Percentiles rank a stretch among this genome's conserved stretches.
These are phyloP conservation scores for Diachrysia chrysitis DNA, from an alignment of 2,888 invertebrate genomes.

Conservation along the genomic window DNA sequence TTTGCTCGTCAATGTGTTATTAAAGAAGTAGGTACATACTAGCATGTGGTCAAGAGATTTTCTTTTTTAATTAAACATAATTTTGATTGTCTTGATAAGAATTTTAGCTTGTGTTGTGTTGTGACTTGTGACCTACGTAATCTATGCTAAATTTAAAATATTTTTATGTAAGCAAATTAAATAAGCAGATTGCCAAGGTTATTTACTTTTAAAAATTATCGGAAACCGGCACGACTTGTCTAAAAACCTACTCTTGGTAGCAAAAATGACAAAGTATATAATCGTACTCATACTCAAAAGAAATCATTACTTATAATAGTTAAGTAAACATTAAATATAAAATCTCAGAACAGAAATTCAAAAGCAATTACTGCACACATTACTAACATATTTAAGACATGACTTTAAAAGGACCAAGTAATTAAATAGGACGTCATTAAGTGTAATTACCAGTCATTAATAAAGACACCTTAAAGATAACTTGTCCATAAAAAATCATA, in stretches of 20 bases:
- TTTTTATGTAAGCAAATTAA: too few species aligned
- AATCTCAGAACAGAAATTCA: background rate
- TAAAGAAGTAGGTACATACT: background rate
- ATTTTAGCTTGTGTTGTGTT: too few species aligned
- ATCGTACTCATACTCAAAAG: too few species aligned
- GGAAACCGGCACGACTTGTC: too few species aligned
- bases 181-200: too few species aligned
- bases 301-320: too few species aligned
- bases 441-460: conserved; percentile 34
- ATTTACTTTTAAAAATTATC: background rate
- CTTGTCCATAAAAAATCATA: conserved; percentile 40
- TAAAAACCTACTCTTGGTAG: too few species aligned
- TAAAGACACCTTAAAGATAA: conserved; percentile 10
- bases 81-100: background rate
- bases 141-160: too few species aligned
- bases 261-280: too few species aligned
- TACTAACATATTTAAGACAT: conserved; percentile 8
- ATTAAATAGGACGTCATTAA: conserved; percentile 32
- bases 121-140: too few species aligned
- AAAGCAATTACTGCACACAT: background rate
- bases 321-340: background rate
- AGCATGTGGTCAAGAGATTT: background rate
- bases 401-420: conserved; percentile 28
- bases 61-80: background rate
- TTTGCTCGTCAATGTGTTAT: background rate